Evolutionary conservation across 2,113 vertebrate species (phyloP).

Genomic region (Thunnus maccoyii): DNA sequence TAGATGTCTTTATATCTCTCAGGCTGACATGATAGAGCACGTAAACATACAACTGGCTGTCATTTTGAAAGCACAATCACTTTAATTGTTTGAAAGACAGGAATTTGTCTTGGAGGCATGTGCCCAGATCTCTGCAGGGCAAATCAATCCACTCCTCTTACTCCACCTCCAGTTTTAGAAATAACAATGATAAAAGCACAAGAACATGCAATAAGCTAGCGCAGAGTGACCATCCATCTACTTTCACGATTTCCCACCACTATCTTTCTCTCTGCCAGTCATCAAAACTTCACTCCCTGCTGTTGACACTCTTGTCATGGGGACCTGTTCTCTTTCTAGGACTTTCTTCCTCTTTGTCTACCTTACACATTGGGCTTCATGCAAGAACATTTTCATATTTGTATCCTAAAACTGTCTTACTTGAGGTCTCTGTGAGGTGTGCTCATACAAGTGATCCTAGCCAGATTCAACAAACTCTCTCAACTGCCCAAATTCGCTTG

Average conservation of each 20-base stretch:
- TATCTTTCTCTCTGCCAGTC: slow-evolving; percentile 24
- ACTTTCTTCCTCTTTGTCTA: slow-evolving; percentile 14
- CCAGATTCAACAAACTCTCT: no score
- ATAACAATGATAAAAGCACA: not conserved
- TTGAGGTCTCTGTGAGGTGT: no score
- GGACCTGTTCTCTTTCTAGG: slow-evolving; percentile 46
- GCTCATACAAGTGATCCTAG: no score
- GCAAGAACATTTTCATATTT: not conserved
- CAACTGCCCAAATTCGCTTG: no score
- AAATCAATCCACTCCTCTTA: slow-evolving; percentile 26
- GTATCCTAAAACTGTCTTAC: not conserved
- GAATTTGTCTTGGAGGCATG: slow-evolving; percentile 16
- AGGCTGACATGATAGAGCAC: slow-evolving; percentile 34
- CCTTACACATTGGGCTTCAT: not conserved
- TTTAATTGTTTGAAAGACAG: slow-evolving; percentile 22
- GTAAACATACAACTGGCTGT: slow-evolving; percentile 21
- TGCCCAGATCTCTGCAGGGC: not conserved
- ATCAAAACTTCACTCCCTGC: slow-evolving; percentile 38
- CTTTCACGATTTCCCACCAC: not conserved
- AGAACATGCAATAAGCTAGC: slow-evolving; percentile 3
- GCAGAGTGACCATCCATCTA: slow-evolving; percentile 10
- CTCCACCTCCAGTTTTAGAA: not conserved
- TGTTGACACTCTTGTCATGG: slow-evolving; percentile 23
- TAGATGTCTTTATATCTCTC: slow-evolving; percentile 37
- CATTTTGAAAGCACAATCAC: slow-evolving; percentile 33